phyloP scores from a whole-genome alignment of 2,888 invertebrate species.

The Neelides folsomi region DNA sequence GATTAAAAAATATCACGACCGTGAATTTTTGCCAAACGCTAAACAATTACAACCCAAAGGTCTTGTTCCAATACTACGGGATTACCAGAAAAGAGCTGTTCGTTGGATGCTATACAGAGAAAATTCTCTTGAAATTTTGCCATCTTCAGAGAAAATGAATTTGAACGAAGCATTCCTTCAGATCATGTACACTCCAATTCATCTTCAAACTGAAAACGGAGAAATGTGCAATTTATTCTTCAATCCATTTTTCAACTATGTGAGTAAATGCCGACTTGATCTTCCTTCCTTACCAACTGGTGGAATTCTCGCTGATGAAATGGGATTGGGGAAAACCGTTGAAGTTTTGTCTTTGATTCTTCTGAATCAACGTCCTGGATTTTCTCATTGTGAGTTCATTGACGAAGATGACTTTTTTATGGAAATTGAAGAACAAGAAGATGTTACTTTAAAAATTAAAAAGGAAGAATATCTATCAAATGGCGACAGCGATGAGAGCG shows the following conservation, averaged over 20 bases:
- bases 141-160: slow-evolving; percentile 4
- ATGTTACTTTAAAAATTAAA: slow-evolving; percentile 9
- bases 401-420: background rate
- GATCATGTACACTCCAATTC: slow-evolving; percentile 28
- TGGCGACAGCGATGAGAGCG: slow-evolving; percentile 12
- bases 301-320: slow-evolving; percentile 65
- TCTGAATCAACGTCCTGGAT: slow-evolving; percentile 39
- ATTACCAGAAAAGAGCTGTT: slow-evolving; percentile 53
- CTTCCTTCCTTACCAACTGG: slow-evolving; percentile 41
- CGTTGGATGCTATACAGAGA: slow-evolving; percentile 56
- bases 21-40: slow-evolving; percentile 16
- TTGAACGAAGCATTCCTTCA: slow-evolving; percentile 11
- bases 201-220: background rate
- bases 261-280: slow-evolving; percentile 31
- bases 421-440: slow-evolving; percentile 1
- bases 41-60: slow-evolving; percentile 37
- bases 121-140: slow-evolving; percentile 21
- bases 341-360: slow-evolving; percentile 56
- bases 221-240: slow-evolving; percentile 8
- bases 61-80: slow-evolving; percentile 46
- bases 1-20: slow-evolving; percentile 25
- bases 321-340: slow-evolving; percentile 69
- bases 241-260: slow-evolving; percentile 21
- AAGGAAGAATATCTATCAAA: slow-evolving; percentile 7
- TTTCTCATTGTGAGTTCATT: background rate